A percentile compares a stretch with the other conserved stretches of the same genome.
These are phyloP conservation scores for Bombus waltoni DNA, from an alignment of 1,140 invertebrate genomes.

Conservation along the genomic window DNA sequence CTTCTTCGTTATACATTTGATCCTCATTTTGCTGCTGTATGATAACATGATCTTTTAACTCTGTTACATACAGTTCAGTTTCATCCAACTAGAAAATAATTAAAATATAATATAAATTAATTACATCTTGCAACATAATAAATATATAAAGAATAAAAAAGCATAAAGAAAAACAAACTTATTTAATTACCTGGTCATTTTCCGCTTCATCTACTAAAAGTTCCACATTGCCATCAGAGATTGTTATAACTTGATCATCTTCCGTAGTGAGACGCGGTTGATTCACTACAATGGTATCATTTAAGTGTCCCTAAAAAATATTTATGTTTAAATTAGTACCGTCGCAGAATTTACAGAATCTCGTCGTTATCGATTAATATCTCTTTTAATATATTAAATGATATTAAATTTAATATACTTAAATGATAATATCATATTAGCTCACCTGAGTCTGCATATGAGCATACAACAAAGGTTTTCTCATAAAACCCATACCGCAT, in stretches of 20 bases:
- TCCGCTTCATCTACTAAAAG: slow-evolving; percentile 78
- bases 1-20: slow-evolving; percentile 77
- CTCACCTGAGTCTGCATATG: slow-evolving; percentile 87
- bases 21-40: slow-evolving; percentile 81
- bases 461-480: slow-evolving; percentile 90
- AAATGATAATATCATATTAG: not conserved
- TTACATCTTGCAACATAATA: not conserved
- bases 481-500: slow-evolving; percentile 92
- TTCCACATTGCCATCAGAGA: slow-evolving; percentile 77
- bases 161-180: not conserved
- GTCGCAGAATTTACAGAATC: not conserved
- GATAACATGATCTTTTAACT: slow-evolving; percentile 84
- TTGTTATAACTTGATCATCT: slow-evolving; percentile 82
- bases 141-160: not conserved
- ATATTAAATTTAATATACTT: too few relatives aligned
- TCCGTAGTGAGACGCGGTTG: slow-evolving; percentile 87
- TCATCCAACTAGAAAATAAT: slow-evolving; percentile 73
- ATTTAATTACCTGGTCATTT: slow-evolving; percentile 70
- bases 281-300: slow-evolving; percentile 91
- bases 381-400: too few relatives aligned
- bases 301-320: slow-evolving; percentile 85
- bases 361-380: not conserved
- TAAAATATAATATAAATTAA: not conserved
- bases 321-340: not conserved
- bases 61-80: slow-evolving; percentile 83